Conservation (phyloP, 2,797 vertebrate species). For the Hydrolagus colliei region DNA sequence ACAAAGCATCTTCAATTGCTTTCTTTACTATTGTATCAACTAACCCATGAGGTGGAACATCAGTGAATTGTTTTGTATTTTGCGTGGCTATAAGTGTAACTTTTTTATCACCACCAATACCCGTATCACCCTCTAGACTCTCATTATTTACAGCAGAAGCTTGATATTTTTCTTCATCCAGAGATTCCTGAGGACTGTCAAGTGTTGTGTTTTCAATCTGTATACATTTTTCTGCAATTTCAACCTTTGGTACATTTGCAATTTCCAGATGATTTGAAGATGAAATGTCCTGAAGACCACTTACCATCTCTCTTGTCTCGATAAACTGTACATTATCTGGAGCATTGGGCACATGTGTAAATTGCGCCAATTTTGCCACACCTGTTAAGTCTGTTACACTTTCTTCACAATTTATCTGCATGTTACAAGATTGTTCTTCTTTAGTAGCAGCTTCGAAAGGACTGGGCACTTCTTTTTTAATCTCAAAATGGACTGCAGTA, state of each 20-base stretch:
- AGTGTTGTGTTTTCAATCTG: not conserved
- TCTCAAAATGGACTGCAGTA: not conserved
- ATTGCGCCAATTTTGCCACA: not conserved
- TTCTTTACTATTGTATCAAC: slow-evolving; percentile 12
- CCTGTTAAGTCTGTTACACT: not conserved
- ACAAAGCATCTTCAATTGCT: slow-evolving; percentile 16
- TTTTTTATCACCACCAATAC: not conserved
- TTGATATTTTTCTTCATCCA: not conserved
- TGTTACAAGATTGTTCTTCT: not conserved
- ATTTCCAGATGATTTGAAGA: not conserved
- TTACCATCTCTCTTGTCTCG: not conserved
- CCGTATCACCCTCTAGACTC: not conserved
- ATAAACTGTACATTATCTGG: not conserved
- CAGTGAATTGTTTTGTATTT: not conserved
- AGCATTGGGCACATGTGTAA: not conserved
- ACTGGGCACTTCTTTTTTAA: not conserved
- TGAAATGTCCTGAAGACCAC: not conserved
- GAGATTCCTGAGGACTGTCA: not conserved
- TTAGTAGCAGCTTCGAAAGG: not conserved
- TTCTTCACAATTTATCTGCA: not conserved
- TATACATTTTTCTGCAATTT: not conserved
- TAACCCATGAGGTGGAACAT: not conserved
- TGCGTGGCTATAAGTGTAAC: not conserved
- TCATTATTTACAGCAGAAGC: not conserved
- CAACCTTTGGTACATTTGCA: not conserved